These are phyloP conservation scores for Burhinus bistriatus DNA, from an alignment of 2,113 vertebrate genomes.

Conservation along the genomic window DNA sequence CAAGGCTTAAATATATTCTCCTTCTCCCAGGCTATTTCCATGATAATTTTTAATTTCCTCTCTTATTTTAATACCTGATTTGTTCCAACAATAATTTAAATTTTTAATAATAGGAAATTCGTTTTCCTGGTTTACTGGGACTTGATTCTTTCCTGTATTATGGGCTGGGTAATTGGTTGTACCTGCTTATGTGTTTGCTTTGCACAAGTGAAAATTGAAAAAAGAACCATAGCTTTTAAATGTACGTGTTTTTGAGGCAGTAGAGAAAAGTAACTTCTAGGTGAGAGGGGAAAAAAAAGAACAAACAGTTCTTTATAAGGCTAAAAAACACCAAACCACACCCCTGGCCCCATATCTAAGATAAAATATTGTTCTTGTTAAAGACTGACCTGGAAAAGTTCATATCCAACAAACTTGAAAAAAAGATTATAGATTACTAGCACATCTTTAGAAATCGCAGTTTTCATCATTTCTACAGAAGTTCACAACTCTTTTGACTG, in stretches of 20 bases:
- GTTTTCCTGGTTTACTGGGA: not conserved
- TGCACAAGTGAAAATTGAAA: not conserved
- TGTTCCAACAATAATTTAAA: not conserved
- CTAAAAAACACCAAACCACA: not conserved
- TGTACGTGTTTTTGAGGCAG: fast-evolving
- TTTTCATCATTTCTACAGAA: not conserved
- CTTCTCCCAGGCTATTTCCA: not conserved
- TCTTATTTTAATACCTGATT: not conserved
- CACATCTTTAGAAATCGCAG: not conserved
- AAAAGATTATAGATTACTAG: not conserved
- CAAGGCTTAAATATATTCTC: not conserved
- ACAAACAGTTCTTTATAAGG: not conserved
- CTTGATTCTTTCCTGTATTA: not conserved
- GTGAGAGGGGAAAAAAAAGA: fast-evolving
- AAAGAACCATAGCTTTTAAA: not conserved
- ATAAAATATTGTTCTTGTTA: not conserved
- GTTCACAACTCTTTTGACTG: not conserved
- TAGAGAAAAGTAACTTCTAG: not conserved
- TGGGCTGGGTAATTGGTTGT: not conserved
- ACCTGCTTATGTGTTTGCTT: not conserved
- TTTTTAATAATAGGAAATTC: not conserved
- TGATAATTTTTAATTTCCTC: not conserved
- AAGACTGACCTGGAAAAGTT: not conserved
- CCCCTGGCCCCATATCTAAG: not conserved
- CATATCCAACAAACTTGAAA: not conserved